Evolutionary conservation across 2,113 vertebrate species (phyloP).

Genomic region (Anseranas semipalmata): DNA sequence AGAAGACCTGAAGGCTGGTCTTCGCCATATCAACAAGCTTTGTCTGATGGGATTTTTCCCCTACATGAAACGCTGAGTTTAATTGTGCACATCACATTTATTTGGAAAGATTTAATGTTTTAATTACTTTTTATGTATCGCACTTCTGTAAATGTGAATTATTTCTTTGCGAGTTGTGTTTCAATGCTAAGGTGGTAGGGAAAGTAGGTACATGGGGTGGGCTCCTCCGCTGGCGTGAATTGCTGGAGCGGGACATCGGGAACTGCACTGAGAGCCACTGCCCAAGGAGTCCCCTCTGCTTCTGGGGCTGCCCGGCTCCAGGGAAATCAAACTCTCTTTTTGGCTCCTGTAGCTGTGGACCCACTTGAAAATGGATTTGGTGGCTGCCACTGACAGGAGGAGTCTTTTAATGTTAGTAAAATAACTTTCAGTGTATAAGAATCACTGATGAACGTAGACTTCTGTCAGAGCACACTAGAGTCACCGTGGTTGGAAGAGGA

Average conservation of each 20-base stretch:
- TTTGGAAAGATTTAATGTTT: conserved; percentile 68
- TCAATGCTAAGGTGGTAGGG: not conserved
- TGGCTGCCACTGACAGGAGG: not conserved
- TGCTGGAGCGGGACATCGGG: not conserved
- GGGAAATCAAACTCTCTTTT: not conserved
- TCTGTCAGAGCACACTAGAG: not conserved
- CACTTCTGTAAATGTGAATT: conserved; percentile 37
- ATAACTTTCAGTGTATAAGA: not conserved
- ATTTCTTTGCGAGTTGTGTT: not conserved
- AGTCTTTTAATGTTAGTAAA: not conserved
- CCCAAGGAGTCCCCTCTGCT: not conserved
- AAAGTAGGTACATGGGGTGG: not conserved
- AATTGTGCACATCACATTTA: conserved; percentile 33
- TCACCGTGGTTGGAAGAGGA: accelerated
- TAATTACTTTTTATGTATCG: conserved; percentile 62
- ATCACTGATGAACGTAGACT: accelerated
- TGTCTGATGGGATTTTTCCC: not conserved
- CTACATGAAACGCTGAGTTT: conserved; percentile 45
- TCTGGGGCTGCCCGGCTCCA: not conserved
- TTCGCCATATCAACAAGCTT: not conserved
- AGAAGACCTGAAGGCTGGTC: conserved; percentile 13
- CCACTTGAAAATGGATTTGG: not conserved
- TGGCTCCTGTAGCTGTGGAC: not conserved
- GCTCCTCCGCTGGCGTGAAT: not conserved
- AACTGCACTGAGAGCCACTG: not conserved